phyloP scores from a whole-genome alignment of 2,113 vertebrate species.

The Machaerirhynchus nigripectus region DNA sequence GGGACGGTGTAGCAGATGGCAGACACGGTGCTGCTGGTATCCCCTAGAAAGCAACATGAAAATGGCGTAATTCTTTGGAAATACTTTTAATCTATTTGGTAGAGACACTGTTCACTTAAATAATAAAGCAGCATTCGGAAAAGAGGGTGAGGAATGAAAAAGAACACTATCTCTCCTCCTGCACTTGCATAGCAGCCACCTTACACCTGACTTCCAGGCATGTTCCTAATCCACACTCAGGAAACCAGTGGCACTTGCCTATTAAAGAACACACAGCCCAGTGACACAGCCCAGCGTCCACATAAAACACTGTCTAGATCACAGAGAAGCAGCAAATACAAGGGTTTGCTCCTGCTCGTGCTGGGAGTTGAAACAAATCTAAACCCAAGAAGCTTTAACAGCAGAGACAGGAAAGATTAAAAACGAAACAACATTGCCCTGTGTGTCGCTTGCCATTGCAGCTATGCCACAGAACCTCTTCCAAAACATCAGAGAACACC shows the following conservation, averaged over 20 bases:
- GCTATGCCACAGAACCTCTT: not conserved
- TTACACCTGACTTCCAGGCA: not conserved
- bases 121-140: not conserved
- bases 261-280: not conserved
- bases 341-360: not conserved
- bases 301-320: not conserved
- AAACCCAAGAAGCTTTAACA: not conserved
- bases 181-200: not conserved
- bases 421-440: not conserved
- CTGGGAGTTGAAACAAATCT: not conserved
- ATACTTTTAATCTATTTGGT: not conserved
- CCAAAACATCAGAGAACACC: not conserved
- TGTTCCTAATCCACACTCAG: not conserved
- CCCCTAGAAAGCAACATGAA: slow-evolving; percentile 73
- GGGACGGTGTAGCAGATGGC: slow-evolving; percentile 89
- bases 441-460: not conserved
- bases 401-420: not conserved
- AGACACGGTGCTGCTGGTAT: slow-evolving; percentile 87
- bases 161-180: not conserved
- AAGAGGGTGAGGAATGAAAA: not conserved
- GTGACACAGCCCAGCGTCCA: too few species aligned
- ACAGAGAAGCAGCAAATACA: not conserved
- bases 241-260: not conserved
- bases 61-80: not conserved
- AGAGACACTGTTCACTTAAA: not conserved